Conservation (phyloP, 1,140 invertebrate species). For the Drosophila sproati region DNA sequence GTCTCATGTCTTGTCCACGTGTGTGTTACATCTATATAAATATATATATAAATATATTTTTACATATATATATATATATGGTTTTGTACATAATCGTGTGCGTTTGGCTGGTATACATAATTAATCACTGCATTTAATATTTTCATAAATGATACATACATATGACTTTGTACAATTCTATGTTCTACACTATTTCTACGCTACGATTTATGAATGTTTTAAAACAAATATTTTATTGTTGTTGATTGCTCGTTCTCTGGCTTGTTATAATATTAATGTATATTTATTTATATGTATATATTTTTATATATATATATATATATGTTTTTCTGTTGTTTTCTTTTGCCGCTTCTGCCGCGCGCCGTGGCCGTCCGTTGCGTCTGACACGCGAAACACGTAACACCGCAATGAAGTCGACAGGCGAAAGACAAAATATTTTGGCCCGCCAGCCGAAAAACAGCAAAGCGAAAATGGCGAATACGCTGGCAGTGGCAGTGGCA, state of each 20-base stretch:
- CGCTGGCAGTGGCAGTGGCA: slow-evolving; percentile 38
- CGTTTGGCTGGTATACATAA: slow-evolving; percentile 1
- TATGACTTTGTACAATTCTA: slow-evolving; percentile 11
- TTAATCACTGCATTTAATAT: slow-evolving; percentile 15
- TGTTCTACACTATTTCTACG: slow-evolving; percentile 31
- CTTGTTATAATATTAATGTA: slow-evolving; percentile 48
- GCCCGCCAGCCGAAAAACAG: slow-evolving; percentile 53
- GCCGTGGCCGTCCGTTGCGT: slow-evolving; percentile 61
- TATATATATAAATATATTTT: not conserved
- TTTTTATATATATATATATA: slow-evolving; percentile 30
- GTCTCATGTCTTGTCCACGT: slow-evolving; percentile 3
- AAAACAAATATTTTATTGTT: slow-evolving; percentile 34
- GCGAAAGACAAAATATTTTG: slow-evolving; percentile 57
- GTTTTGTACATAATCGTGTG: slow-evolving; percentile 1
- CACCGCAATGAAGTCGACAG: slow-evolving; percentile 83
- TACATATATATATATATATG: slow-evolving; percentile 1
- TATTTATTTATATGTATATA: slow-evolving; percentile 21
- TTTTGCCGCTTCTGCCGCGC: slow-evolving; percentile 66
- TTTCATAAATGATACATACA: slow-evolving; percentile 7
- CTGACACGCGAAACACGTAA: slow-evolving; percentile 85
- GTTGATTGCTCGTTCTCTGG: slow-evolving; percentile 14
- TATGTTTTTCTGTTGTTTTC: slow-evolving; percentile 49
- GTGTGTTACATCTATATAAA: not conserved
- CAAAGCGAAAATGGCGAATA: slow-evolving; percentile 60
- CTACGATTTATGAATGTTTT: slow-evolving; percentile 36